A percentile compares a stretch with the other conserved stretches of the same genome.
These are phyloP conservation scores for Philopedon plagiatum DNA, from an alignment of 2,888 invertebrate species.

Conservation along the genomic window DNA sequence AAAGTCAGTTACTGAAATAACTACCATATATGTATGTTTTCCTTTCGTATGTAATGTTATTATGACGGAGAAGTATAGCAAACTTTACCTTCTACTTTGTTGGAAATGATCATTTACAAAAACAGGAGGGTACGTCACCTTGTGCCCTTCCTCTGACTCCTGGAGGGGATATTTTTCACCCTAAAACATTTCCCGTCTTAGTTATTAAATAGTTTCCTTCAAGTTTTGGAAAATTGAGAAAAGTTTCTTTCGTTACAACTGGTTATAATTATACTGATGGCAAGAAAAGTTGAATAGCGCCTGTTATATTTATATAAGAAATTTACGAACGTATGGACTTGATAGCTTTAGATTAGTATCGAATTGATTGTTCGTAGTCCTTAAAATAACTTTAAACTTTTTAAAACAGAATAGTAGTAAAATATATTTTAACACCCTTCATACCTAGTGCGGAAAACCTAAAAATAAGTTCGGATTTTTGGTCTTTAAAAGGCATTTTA, in stretches of 20 bases:
- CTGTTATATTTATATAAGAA: constrained; percentile 30
- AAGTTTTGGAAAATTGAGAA: constrained; percentile 27
- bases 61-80: not conserved
- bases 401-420: too few species aligned
- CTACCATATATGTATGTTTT: not conserved
- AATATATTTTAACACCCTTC: too few species aligned
- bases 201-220: constrained; percentile 32
- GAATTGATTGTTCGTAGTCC: constrained; percentile 18
- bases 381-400: constrained; percentile 2
- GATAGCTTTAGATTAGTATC: constrained; percentile 29
- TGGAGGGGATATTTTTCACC: constrained; percentile 29
- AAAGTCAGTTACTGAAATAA: too few species aligned
- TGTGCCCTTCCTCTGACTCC: constrained; percentile 27
- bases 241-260: constrained; percentile 26
- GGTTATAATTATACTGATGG: constrained; percentile 28
- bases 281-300: constrained; percentile 21
- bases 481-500: too few species aligned
- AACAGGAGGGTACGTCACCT: constrained; percentile 31
- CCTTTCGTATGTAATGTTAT: constrained; percentile 8
- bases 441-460: too few species aligned
- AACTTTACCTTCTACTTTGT: constrained; percentile 23
- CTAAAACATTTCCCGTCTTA: constrained; percentile 28
- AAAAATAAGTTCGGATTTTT: too few species aligned
- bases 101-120: constrained; percentile 29
- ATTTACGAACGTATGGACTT: constrained; percentile 22